Evolutionary conservation across 2,797 vertebrate species (phyloP).

Genomic region (Chiloscyllium punctatum): DNA sequence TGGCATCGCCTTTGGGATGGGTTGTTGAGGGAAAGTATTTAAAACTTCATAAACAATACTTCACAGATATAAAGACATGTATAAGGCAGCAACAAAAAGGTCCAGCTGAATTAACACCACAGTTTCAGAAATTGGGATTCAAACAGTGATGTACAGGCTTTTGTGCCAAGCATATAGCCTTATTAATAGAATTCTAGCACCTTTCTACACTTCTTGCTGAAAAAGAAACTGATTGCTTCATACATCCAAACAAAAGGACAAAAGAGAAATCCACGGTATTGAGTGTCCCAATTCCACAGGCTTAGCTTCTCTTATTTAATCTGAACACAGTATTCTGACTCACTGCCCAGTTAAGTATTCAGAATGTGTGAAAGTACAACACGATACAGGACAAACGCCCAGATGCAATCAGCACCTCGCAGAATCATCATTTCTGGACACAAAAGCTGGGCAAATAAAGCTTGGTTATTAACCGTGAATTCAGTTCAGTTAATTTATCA

Average conservation of each 20-base stretch:
- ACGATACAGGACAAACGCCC: not conserved
- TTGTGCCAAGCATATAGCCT: not conserved
- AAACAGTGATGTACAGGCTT: not conserved
- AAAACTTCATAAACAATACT: not conserved
- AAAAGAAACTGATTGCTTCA: not conserved
- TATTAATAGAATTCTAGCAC: not conserved
- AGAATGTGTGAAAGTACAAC: constrained; percentile 3
- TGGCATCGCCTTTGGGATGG: not conserved
- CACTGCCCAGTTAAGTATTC: not conserved
- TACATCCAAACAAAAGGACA: constrained; percentile 2
- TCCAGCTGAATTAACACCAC: not conserved
- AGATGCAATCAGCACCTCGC: not conserved
- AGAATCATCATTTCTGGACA: not conserved
- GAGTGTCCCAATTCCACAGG: not conserved
- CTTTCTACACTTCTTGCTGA: not conserved
- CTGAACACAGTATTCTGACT: not conserved
- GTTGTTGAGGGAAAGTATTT: not conserved
- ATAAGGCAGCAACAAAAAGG: not conserved
- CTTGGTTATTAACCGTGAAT: not conserved
- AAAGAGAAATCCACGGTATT: not conserved
- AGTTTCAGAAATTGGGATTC: not conserved
- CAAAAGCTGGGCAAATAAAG: not conserved
- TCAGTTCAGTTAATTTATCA: not conserved
- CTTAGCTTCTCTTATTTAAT: not conserved
- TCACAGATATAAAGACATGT: not conserved